Percentiles rank a stretch among this genome's conserved stretches.
phyloP scores from a whole-genome alignment of 92 coral and sea anemone species.

The Hydrozoanthus gracilis region DNA sequence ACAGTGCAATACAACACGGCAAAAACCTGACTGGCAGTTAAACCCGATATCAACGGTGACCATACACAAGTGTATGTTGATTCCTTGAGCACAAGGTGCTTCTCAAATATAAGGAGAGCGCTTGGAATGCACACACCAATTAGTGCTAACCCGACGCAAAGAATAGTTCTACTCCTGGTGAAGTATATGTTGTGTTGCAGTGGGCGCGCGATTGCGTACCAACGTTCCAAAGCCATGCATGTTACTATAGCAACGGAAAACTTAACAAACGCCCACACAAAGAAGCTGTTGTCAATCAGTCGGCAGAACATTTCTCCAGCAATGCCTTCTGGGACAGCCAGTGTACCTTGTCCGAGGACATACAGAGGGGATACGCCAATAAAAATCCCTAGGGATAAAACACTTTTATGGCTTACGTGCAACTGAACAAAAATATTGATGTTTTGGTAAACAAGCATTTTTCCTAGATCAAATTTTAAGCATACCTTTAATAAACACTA shows the following conservation, averaged over 20 bases:
- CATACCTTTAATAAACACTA: no score
- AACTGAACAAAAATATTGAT: neutral
- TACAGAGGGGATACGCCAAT: slow-evolving; percentile 32
- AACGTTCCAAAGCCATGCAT: slow-evolving; percentile 43
- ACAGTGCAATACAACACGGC: slow-evolving; percentile 30
- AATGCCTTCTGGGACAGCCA: slow-evolving; percentile 39
- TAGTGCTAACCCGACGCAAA: neutral
- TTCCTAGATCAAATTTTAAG: no score
- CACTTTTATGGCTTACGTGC: no score
- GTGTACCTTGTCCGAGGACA: slow-evolving; percentile 26
- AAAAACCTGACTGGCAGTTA: slow-evolving; percentile 20
- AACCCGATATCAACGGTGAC: slow-evolving; percentile 13
- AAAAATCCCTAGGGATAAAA: slow-evolving; percentile 17
- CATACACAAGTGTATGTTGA: slow-evolving; percentile 4
- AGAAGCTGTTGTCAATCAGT: slow-evolving; percentile 46
- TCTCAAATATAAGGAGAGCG: slow-evolving; percentile 34
- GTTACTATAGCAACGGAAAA: slow-evolving; percentile 45
- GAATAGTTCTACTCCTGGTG: slow-evolving; percentile 16
- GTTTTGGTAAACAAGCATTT: neutral
- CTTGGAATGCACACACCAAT: slow-evolving; percentile 17
- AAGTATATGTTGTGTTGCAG: slow-evolving; percentile 16
- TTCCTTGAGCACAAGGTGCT: slow-evolving; percentile 7
- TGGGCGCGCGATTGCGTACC: slow-evolving; percentile 44
- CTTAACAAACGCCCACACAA: slow-evolving; percentile 43
- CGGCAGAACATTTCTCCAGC: slow-evolving; percentile 43